A percentile compares a stretch with the other conserved stretches of the same genome.
These are phyloP conservation scores for Oreohelix idahoensis DNA, from an alignment of 1,140 invertebrate species.

Conservation along the genomic window DNA sequence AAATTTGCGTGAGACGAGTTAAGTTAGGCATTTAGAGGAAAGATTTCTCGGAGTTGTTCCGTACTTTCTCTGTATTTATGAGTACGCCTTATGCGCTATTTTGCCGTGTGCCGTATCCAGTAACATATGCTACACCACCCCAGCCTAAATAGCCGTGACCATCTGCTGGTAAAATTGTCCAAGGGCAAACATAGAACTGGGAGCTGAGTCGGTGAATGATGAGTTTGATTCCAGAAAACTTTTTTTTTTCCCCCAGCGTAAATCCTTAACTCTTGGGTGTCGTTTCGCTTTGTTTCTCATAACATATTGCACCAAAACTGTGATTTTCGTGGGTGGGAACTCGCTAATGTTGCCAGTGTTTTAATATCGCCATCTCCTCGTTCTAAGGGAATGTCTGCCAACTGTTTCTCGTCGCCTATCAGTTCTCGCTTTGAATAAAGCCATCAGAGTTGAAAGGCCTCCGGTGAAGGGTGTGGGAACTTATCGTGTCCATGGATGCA, in stretches of 20 bases:
- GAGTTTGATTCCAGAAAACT: neutral
- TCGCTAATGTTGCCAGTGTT: too few species aligned
- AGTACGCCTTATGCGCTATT: neutral
- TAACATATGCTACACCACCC: neutral
- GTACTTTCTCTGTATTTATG: neutral
- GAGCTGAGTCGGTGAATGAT: neutral
- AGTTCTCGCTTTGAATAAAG: too few species aligned
- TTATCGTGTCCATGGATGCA: too few species aligned
- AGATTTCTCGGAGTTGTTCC: neutral
- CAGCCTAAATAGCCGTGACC: conserved; percentile 4
- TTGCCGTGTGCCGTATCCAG: conserved; percentile 2
- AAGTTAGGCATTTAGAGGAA: neutral
- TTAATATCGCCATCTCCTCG: too few species aligned
- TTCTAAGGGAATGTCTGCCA: too few species aligned
- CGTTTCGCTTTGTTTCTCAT: neutral
- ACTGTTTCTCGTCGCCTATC: too few species aligned
- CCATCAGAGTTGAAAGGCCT: too few species aligned
- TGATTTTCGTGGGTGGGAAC: too few species aligned
- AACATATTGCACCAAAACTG: too few species aligned
- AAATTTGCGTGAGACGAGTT: neutral
- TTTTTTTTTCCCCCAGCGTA: too few species aligned
- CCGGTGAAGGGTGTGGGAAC: too few species aligned
- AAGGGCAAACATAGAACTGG: neutral
- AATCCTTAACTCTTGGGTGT: neutral
- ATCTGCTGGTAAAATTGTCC: conserved; percentile 7